Conservation (phyloP, 2,797 vertebrate species). For the Enteromius unitaeniatus region DNA sequence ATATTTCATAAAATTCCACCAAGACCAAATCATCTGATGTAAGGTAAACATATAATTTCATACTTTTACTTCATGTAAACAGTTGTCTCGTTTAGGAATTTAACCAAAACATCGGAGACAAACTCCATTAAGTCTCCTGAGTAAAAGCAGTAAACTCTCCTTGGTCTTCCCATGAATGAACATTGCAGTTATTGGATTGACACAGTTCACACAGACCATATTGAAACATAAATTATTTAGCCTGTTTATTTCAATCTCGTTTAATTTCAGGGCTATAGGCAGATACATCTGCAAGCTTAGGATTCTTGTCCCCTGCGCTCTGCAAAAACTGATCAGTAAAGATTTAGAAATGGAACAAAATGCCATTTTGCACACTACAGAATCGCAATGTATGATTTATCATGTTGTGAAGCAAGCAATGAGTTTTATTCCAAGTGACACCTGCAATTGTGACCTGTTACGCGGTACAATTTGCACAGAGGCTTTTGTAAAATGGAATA, state of each 20-base stretch:
- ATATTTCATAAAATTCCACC: not conserved
- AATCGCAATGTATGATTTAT: constrained; percentile 13
- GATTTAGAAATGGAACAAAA: constrained; percentile 33
- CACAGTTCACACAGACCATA: constrained; percentile 4
- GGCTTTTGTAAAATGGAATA: constrained; percentile 8
- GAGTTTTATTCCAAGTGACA: constrained; percentile 38
- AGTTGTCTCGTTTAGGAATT: not conserved
- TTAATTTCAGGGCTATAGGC: constrained; percentile 9
- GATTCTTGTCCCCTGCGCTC: not conserved
- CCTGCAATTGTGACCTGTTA: not conserved
- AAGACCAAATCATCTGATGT: not conserved
- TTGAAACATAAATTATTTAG: constrained; percentile 31
- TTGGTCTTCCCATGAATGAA: not conserved
- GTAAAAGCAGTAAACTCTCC: not conserved
- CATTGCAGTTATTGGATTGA: not conserved
- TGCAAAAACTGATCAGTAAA: constrained; percentile 21
- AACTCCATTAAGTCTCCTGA: not conserved
- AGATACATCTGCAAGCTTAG: not conserved
- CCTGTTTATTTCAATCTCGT: constrained; percentile 33
- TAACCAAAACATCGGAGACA: not conserved
- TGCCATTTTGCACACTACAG: constrained; percentile 2
- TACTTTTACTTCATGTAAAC: not conserved
- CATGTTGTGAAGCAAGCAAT: not conserved
- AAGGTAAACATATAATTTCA: not conserved
- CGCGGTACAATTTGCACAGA: not conserved